phyloP scores from a whole-genome alignment of 2,888 invertebrate genomes.

The Yponomeuta cagnagella region DNA sequence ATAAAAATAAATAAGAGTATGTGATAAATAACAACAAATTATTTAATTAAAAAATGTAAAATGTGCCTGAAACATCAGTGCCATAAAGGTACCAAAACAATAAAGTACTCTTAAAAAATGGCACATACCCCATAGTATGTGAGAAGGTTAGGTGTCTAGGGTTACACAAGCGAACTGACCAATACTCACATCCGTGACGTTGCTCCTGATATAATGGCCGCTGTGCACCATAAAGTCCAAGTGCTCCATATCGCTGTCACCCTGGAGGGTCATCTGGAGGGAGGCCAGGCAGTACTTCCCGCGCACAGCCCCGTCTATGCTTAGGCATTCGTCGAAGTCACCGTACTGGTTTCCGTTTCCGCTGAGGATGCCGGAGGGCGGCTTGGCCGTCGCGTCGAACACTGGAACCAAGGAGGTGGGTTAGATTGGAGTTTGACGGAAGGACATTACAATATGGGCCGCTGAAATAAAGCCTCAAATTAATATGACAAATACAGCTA shows the following conservation, averaged over 20 bases:
- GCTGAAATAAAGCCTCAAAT: not conserved
- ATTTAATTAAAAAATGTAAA: too few species aligned
- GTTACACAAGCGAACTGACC: not conserved
- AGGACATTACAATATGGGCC: too few species aligned
- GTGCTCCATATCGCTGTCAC: conserved; percentile 37
- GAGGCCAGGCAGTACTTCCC: conserved; percentile 81
- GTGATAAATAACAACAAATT: too few species aligned
- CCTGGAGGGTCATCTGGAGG: conserved; percentile 57
- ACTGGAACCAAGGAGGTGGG: conserved; percentile 61
- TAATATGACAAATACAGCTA: too few species aligned
- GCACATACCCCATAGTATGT: too few species aligned
- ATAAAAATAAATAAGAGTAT: too few species aligned
- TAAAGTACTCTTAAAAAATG: too few species aligned
- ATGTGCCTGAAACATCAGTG: too few species aligned
- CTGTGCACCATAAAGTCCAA: conserved; percentile 69
- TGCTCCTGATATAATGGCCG: conserved; percentile 69
- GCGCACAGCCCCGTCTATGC: conserved; percentile 67
- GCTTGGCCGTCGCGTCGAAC: conserved; percentile 83
- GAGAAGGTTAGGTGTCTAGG: too few species aligned
- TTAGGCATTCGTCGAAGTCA: conserved; percentile 81
- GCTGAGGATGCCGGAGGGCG: conserved; percentile 79
- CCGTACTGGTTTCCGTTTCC: conserved; percentile 83
- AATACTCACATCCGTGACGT: conserved; percentile 70
- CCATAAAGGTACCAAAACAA: too few species aligned
- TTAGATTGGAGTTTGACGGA: not conserved